These are phyloP conservation scores for Peromyscus aztecus DNA, from an alignment of 2,797 vertebrate genomes.

Conservation along the genomic window DNA sequence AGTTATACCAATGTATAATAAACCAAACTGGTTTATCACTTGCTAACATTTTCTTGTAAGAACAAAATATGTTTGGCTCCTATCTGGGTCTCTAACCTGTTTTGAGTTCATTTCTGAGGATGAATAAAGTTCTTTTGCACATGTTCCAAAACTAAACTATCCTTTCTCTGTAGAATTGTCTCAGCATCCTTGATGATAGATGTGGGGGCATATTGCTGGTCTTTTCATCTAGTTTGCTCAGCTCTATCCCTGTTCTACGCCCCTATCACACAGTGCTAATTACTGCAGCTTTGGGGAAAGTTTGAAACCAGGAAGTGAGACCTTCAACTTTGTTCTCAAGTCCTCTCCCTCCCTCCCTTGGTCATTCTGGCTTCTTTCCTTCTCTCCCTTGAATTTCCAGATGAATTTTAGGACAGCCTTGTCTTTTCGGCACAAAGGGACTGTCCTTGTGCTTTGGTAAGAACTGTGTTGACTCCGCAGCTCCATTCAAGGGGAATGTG, in stretches of 20 bases:
- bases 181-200: background rate
- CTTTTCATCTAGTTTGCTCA: background rate
- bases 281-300: background rate
- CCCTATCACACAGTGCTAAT: background rate
- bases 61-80: conserved; percentile 33
- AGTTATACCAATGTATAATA: background rate
- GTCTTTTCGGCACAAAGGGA: background rate
- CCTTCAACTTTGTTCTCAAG: background rate
- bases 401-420: conserved; percentile 28
- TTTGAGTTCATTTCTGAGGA: conserved; percentile 14
- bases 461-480: background rate
- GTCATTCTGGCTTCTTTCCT: background rate
- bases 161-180: conserved; percentile 26
- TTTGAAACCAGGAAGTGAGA: conserved; percentile 1
- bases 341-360: background rate
- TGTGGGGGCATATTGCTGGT: background rate
- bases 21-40: background rate
- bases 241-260: background rate
- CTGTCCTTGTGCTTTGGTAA: background rate
- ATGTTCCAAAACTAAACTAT: background rate
- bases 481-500: background rate
- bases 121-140: background rate
- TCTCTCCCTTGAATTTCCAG: background rate
- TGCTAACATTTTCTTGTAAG: conserved; percentile 10
- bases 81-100: conserved; percentile 20